Conservation (phyloP, 2,113 vertebrate species). For the Amphiprion percula region DNA sequence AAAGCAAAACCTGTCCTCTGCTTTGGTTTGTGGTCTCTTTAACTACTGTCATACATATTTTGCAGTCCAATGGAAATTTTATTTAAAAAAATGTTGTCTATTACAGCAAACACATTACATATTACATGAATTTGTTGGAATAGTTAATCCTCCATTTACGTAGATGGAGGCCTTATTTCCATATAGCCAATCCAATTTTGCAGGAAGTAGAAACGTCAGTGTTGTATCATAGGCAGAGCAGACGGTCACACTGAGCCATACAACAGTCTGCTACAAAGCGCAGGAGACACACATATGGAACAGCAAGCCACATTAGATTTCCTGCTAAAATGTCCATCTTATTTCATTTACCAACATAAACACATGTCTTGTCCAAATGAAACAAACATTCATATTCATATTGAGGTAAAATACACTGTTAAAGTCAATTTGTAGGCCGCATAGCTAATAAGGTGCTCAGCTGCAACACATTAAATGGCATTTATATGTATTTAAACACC, state of each 20-base stretch:
- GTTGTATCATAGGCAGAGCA: neutral
- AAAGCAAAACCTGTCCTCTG: conserved; percentile 8
- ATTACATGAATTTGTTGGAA: neutral
- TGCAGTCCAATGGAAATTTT: neutral
- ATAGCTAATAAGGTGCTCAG: conserved; percentile 3
- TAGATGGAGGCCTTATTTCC: neutral
- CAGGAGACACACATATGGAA: neutral
- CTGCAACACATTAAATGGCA: conserved; percentile 12
- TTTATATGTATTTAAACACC: conserved; percentile 14
- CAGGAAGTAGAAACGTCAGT: neutral
- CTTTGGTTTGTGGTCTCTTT: conserved; percentile 21
- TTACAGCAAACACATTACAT: neutral
- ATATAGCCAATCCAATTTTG: neutral
- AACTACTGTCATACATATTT: neutral
- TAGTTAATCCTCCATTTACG: neutral
- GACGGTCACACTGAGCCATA: neutral
- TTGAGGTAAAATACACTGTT: neutral
- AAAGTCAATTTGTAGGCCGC: neutral
- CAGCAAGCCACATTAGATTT: neutral
- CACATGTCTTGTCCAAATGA: neutral
- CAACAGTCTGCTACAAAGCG: neutral
- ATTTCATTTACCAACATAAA: neutral
- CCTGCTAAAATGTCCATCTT: neutral
- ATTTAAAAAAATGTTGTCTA: neutral
- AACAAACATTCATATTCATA: conserved; percentile 23